Conservation (phyloP, 2,888 invertebrate genomes). For the Steinernema carpocapsae region DNA sequence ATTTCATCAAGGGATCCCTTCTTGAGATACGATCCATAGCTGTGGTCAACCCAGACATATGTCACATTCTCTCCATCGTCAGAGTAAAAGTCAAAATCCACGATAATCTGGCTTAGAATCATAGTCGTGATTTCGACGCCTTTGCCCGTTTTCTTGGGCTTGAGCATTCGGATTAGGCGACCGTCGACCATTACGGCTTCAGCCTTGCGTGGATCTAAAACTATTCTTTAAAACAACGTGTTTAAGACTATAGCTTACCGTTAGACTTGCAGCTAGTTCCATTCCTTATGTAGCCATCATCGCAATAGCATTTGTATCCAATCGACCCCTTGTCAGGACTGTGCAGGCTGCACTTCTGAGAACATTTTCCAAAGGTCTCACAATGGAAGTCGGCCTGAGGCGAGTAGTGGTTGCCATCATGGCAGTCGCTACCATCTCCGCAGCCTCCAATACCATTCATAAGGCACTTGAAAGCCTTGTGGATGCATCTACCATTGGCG, state of each 20-base stretch:
- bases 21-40: neutral
- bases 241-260: neutral
- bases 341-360: constrained; percentile 44
- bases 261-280: constrained; percentile 27
- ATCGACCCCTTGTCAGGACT: constrained; percentile 17
- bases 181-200: constrained; percentile 37
- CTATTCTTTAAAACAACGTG: neutral
- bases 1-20: constrained; percentile 7
- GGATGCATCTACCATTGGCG: constrained; percentile 41
- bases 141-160: constrained; percentile 8
- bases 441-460: constrained; percentile 48
- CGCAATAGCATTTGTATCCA: constrained; percentile 45
- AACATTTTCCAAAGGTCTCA: constrained; percentile 48
- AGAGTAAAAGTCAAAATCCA: constrained; percentile 38
- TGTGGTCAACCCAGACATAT: constrained; percentile 34
- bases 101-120: neutral
- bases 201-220: constrained; percentile 36
- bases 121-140: constrained; percentile 27
- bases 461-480: constrained; percentile 39
- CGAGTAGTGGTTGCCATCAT: constrained; percentile 34
- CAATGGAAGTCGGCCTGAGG: constrained; percentile 36
- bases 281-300: constrained; percentile 41
- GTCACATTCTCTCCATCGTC: constrained; percentile 38
- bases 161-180: constrained; percentile 29
- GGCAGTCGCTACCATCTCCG: constrained; percentile 45